Conservation (phyloP, 2,888 invertebrate genomes). For the Phengaris arion region DNA sequence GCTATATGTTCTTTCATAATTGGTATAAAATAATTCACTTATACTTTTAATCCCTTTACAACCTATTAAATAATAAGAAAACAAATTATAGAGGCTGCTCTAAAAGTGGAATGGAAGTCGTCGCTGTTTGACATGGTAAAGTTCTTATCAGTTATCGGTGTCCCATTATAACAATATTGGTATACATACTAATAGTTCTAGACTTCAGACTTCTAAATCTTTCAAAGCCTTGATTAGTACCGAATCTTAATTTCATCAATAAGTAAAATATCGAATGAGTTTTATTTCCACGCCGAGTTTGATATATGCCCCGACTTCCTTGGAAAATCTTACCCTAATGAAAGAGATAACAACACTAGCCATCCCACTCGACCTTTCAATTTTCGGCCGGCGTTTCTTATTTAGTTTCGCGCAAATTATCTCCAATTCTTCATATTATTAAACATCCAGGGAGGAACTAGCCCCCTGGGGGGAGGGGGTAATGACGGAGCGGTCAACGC, state of each 20-base stretch:
- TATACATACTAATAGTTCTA: background rate
- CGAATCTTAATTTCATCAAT: background rate
- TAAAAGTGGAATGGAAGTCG: no score
- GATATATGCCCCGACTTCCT: conserved; percentile 30
- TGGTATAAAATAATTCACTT: no score
- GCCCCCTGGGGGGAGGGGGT: conserved; percentile 58
- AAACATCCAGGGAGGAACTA: conserved; percentile 77
- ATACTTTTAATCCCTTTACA: no score
- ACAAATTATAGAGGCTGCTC: no score
- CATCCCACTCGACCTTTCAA: conserved; percentile 66
- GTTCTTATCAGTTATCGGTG: no score
- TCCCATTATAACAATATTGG: no score
- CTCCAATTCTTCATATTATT: conserved; percentile 81
- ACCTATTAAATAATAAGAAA: no score
- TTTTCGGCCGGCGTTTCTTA: conserved; percentile 78
- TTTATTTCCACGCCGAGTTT: conserved; percentile 12
- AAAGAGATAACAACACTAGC: conserved; percentile 36
- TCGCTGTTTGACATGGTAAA: no score
- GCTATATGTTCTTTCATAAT: no score
- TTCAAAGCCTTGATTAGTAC: background rate
- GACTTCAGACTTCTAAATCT: background rate
- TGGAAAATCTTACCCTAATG: conserved; percentile 30
- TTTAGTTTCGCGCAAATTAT: conserved; percentile 81
- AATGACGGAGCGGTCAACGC: conserved; percentile 76
- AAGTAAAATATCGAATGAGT: background rate